These are phyloP conservation scores for Caenorhabditis brenneri DNA, from an alignment of 1,140 invertebrate genomes.

Conservation along the genomic window DNA sequence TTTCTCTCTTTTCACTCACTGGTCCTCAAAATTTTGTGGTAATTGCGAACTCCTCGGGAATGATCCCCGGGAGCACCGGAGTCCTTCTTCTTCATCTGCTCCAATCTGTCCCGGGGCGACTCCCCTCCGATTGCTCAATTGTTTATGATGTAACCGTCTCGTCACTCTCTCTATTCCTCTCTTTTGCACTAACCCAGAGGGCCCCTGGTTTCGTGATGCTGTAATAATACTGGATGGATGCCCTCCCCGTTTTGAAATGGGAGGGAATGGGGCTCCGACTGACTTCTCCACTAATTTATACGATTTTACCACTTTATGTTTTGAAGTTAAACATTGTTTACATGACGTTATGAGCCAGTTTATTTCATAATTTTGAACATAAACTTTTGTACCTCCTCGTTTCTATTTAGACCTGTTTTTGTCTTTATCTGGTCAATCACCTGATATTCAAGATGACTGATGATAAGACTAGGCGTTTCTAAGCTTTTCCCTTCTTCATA, in stretches of 20 bases:
- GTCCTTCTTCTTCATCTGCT: neutral
- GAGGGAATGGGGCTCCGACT: neutral
- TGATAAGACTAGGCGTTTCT: no score
- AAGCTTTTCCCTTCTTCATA: neutral
- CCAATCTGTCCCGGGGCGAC: neutral
- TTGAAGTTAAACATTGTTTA: neutral
- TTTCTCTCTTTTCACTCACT: neutral
- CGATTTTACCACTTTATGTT: neutral
- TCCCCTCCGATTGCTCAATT: conserved; percentile 26
- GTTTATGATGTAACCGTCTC: conserved; percentile 41
- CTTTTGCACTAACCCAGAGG: conserved; percentile 28
- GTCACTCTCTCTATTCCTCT: neutral
- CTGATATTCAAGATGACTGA: no score
- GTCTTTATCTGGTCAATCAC: neutral
- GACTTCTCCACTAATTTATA: conserved; percentile 20
- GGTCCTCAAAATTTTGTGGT: conserved; percentile 10
- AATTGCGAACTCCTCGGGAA: conserved; percentile 32
- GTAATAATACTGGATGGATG: conserved; percentile 25
- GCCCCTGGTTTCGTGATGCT: conserved; percentile 27
- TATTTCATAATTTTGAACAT: neutral
- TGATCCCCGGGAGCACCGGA: neutral
- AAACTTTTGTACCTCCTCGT: neutral
- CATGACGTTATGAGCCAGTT: neutral
- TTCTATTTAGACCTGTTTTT: neutral
- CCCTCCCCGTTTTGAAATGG: neutral